Conservation (phyloP, 2,113 vertebrate genomes). For the Aphelocoma coerulescens region DNA sequence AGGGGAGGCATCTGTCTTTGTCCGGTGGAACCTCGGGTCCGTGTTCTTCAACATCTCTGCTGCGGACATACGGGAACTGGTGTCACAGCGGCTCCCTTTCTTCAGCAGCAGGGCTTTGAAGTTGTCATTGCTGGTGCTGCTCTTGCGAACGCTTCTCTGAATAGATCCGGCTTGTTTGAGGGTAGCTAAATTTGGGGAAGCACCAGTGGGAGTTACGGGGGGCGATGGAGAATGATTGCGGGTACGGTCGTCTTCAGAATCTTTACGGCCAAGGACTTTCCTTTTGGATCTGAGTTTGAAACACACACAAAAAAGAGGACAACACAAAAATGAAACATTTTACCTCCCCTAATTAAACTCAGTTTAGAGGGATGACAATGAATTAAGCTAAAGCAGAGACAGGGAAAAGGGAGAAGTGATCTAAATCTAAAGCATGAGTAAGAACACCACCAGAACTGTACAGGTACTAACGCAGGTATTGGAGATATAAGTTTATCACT, state of each 20-base stretch:
- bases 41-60: constrained; percentile 94
- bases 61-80: constrained; percentile 91
- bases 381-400: not conserved
- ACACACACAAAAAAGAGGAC: not conserved
- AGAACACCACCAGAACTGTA: constrained; percentile 31
- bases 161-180: constrained; percentile 85
- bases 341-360: not conserved
- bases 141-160: constrained; percentile 90
- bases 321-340: not conserved
- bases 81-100: constrained; percentile 91
- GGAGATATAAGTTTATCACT: not conserved
- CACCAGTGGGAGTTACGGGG: constrained; percentile 84
- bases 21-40: constrained; percentile 85
- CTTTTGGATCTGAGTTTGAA: constrained; percentile 87
- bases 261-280: constrained; percentile 93
- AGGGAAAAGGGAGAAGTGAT: not conserved
- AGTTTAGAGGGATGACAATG: not conserved
- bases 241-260: constrained; percentile 89
- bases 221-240: constrained; percentile 82
- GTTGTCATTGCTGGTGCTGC: constrained; percentile 93
- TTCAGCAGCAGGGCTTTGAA: constrained; percentile 98
- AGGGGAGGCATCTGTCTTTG: constrained; percentile 69
- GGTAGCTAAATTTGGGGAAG: constrained; percentile 68
- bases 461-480: not conserved
- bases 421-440: not conserved